Percentiles rank a stretch among this genome's conserved stretches.
Evolutionary conservation across 2,888 invertebrate genomes (phyloP).

Genomic region (Lysandra coridon): DNA sequence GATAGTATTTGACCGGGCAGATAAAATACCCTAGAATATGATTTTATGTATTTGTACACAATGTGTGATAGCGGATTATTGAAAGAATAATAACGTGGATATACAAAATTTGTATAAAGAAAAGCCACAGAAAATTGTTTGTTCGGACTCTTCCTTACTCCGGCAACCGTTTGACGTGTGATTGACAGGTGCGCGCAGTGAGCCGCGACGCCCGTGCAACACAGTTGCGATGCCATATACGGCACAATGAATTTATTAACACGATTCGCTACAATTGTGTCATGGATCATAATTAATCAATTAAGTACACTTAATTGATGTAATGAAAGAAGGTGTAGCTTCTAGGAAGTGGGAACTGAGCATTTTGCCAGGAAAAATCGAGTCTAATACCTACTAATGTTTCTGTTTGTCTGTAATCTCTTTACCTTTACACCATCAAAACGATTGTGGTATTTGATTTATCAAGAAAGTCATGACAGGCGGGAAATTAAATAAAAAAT

Average conservation of each 20-base stretch:
- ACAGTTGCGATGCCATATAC: slow-evolving; percentile 25
- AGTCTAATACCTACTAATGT: no score
- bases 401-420: no score
- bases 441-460: no score
- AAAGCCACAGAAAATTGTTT: background rate
- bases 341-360: background rate
- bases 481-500: no score
- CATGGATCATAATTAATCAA: slow-evolving; percentile 10
- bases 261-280: slow-evolving; percentile 13
- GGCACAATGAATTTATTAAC: slow-evolving; percentile 15
- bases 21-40: no score
- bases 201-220: slow-evolving; percentile 38
- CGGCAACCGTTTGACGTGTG: slow-evolving; percentile 38
- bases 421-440: no score
- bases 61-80: no score
- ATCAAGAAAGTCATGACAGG: no score
- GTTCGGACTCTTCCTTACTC: background rate
- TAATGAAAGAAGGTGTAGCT: background rate
- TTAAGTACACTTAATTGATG: background rate
- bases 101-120: background rate
- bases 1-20: no score
- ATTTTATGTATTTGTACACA: no score
- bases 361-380: background rate
- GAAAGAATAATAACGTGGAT: no score
- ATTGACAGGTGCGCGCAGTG: slow-evolving; percentile 37